Conservation (phyloP, 2,797 vertebrate species). For the Premnoplex brunnescens region DNA sequence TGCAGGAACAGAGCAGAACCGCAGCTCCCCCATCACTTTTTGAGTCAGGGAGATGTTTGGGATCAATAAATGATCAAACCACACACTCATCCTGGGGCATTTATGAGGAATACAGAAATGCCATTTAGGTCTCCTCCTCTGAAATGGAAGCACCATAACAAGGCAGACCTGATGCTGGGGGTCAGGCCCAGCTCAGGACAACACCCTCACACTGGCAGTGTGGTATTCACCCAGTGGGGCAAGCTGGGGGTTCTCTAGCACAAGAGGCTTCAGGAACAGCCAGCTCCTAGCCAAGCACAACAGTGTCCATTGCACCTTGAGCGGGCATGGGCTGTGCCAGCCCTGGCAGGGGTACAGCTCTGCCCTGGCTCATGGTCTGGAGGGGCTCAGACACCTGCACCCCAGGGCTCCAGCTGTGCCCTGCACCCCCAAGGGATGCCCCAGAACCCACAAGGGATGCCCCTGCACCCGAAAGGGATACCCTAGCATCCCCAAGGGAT, state of each 20-base stretch:
- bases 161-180: not conserved
- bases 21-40: fast-evolving
- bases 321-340: not conserved
- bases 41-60: not conserved
- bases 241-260: not conserved
- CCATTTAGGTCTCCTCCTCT: not conserved
- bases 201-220: fast-evolving
- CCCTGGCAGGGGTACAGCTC: not conserved
- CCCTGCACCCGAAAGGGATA: not conserved
- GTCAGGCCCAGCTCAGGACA: not conserved
- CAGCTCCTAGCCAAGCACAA: not conserved
- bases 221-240: not conserved
- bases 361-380: fast-evolving
- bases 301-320: fast-evolving
- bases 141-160: not conserved
- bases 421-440: not conserved
- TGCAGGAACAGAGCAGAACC: not conserved
- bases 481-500: no score
- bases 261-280: not conserved
- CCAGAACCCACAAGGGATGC: not conserved
- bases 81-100: not conserved
- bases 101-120: not conserved
- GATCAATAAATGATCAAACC: not conserved
- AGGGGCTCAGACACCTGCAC: not conserved
- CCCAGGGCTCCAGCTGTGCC: not conserved